These are phyloP conservation scores for Scaptomyza montana DNA, from an alignment of 1,140 invertebrate species.

Conservation along the genomic window DNA sequence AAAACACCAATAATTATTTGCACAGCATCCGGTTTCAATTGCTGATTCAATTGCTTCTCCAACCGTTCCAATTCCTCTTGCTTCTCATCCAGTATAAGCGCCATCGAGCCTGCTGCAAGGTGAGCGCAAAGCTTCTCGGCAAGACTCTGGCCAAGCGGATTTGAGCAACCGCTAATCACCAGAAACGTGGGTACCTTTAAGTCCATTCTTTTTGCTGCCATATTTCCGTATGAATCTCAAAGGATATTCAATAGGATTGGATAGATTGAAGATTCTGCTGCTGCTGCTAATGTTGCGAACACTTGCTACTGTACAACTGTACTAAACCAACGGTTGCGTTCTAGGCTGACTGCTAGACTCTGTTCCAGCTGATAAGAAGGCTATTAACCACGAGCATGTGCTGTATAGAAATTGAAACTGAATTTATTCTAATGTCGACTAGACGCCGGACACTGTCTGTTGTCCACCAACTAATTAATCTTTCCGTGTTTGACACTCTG, in stretches of 20 bases:
- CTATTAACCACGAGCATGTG: not conserved
- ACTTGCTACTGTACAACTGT: constrained; percentile 58
- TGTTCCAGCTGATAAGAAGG: constrained; percentile 28
- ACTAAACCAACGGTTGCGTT: constrained; percentile 39
- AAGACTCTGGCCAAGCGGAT: constrained; percentile 87
- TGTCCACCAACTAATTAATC: constrained; percentile 9
- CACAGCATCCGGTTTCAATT: constrained; percentile 33
- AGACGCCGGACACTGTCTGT: constrained; percentile 1
- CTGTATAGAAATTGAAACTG: constrained; percentile 7
- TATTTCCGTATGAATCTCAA: constrained; percentile 17
- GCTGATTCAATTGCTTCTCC: constrained; percentile 38
- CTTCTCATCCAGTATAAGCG: constrained; percentile 91
- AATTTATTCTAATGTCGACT: constrained; percentile 9
- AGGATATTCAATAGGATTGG: constrained; percentile 3
- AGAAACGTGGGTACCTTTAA: constrained; percentile 69
- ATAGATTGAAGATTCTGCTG: constrained; percentile 6
- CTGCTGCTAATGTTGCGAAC: constrained; percentile 25
- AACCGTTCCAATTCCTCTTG: constrained; percentile 58
- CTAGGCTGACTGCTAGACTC: constrained; percentile 44
- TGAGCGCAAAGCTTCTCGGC: constrained; percentile 88
- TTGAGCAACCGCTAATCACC: constrained; percentile 69
- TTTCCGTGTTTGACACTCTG: constrained; percentile 18
- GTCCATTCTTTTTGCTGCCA: constrained; percentile 77
- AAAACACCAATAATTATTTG: constrained; percentile 35
- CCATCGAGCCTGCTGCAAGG: constrained; percentile 86